phyloP scores from a whole-genome alignment of 2,888 invertebrate genomes.

The Drosophila villosipedis region DNA sequence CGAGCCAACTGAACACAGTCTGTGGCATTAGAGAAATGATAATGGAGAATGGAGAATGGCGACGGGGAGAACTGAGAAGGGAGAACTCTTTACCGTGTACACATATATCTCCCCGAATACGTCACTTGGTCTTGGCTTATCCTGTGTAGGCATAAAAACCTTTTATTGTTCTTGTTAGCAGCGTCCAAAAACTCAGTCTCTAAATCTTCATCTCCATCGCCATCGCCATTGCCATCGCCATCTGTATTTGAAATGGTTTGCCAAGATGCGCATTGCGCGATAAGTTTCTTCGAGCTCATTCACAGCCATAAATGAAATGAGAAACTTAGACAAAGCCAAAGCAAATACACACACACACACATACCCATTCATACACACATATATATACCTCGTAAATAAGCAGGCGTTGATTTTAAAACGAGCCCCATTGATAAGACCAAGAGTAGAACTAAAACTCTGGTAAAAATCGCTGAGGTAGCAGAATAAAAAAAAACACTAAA shows the following conservation, averaged over 20 bases:
- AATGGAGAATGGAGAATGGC: background rate
- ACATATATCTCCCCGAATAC: conserved; percentile 10
- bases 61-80: background rate
- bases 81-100: conserved; percentile 21
- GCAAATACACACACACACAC: background rate
- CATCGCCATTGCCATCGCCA: conserved; percentile 8
- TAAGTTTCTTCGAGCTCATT: conserved; percentile 64
- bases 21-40: conserved; percentile 16
- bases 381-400: conserved; percentile 64
- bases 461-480: conserved; percentile 74
- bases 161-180: conserved; percentile 31
- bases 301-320: conserved; percentile 74
- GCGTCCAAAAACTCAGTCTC: conserved; percentile 25
- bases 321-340: conserved; percentile 55
- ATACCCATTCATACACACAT: background rate
- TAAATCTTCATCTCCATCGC: conserved; percentile 8
- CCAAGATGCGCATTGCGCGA: conserved; percentile 61
- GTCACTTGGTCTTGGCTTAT: conserved; percentile 12
- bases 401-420: conserved; percentile 76
- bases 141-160: conserved; percentile 31
- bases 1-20: conserved; percentile 17
- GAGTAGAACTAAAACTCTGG: conserved; percentile 6
- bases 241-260: conserved; percentile 37
- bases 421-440: conserved; percentile 69
- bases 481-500: conserved; percentile 17